A percentile compares a stretch with the other conserved stretches of the same genome.
phyloP scores from a whole-genome alignment of 2,797 vertebrate species.

The Huso huso region DNA sequence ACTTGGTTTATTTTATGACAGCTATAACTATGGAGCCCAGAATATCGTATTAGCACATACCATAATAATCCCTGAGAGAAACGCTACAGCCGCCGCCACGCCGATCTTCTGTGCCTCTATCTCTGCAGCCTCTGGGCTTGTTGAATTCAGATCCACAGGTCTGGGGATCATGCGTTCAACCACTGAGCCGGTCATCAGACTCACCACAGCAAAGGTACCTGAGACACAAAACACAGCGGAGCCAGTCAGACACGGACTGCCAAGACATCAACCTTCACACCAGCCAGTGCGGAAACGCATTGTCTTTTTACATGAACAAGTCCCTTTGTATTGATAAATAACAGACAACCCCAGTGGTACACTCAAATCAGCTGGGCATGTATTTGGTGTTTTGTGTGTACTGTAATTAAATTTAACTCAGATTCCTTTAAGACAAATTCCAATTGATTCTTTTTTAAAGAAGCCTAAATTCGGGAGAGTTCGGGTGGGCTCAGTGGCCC shows the following conservation, averaged over 20 bases:
- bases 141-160: slow-evolving; percentile 61
- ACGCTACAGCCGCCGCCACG: slow-evolving; percentile 74
- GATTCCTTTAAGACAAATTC: no score
- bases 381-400: no score
- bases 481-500: neutral
- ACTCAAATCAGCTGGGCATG: no score
- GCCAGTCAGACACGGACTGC: neutral
- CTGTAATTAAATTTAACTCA: no score
- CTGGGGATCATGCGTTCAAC: slow-evolving; percentile 76
- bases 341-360: neutral
- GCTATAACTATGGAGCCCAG: no score
- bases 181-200: slow-evolving; percentile 83
- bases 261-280: neutral
- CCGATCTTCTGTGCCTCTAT: slow-evolving; percentile 74
- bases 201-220: slow-evolving; percentile 89
- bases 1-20: no score
- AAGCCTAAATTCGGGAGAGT: no score
- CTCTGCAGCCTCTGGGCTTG: slow-evolving; percentile 52
- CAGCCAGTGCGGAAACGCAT: neutral
- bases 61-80: slow-evolving; percentile 80
- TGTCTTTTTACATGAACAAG: no score
- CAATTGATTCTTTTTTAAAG: no score
- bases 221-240: slow-evolving; percentile 3
- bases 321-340: neutral
- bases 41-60: slow-evolving; percentile 39